These are phyloP conservation scores for Mus spicilegus DNA, from an alignment of 2,113 vertebrate genomes.

Conservation along the genomic window DNA sequence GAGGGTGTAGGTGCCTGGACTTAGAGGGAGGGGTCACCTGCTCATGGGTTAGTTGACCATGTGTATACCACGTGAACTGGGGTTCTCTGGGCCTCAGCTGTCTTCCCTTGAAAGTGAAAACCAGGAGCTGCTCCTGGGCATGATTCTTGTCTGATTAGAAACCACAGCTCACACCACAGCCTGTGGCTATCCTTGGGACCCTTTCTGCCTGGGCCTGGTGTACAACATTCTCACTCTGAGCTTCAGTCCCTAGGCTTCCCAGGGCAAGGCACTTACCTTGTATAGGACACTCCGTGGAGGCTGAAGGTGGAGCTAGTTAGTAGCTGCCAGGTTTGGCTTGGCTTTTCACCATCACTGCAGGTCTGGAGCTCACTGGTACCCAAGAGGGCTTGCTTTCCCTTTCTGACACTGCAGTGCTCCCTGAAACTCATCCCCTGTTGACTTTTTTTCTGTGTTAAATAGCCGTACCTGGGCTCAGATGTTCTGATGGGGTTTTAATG, in stretches of 20 bases:
- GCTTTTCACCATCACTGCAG: rapidly evolving
- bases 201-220: neutral
- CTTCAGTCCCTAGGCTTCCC: neutral
- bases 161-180: rapidly evolving
- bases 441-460: slow-evolving; percentile 67
- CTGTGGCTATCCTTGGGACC: neutral
- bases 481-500: slow-evolving; percentile 78
- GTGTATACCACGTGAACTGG: too few species aligned
- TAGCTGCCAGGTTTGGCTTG: neutral
- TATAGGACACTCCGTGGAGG: neutral
- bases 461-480: slow-evolving; percentile 66
- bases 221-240: neutral
- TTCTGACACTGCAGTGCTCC: neutral
- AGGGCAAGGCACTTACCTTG: neutral
- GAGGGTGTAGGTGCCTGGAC: neutral
- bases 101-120: neutral
- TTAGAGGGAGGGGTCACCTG: neutral
- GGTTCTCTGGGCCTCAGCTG: neutral
- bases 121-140: rapidly evolving
- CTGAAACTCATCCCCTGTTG: slow-evolving; percentile 59
- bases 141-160: rapidly evolving
- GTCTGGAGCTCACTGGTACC: neutral
- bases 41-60: rapidly evolving
- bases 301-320: neutral
- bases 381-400: slow-evolving; percentile 6